Base-by-base conservation (phyloP, 2,797 vertebrate species). In the Anguilla pacifica region DNA sequence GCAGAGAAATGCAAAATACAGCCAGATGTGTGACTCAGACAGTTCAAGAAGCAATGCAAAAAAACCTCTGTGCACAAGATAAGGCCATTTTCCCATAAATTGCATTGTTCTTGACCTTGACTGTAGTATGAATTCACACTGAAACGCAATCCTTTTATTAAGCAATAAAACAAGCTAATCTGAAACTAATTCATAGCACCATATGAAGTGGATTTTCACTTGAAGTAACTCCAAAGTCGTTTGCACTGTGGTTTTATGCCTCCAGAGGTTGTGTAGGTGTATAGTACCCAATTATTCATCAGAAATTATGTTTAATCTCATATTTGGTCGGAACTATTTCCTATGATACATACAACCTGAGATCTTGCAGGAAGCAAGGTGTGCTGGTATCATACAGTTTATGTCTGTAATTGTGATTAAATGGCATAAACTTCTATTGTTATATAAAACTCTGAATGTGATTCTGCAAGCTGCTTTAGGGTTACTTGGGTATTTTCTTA, bases 1-100 rank as follows among this genome's bases (percentile, higher is more conserved):
- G 6, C 77, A 81, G 49, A 81, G 77, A 35, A 82, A 82, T 82
- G 79, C 46, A 51, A 25, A 82, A 51, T 19, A 82, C 79, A 51
- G 22, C 43, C 35, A 81, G 39, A 81, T 49, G 77, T 46, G 19
- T 43, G 74, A 77, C 31, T 17, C 74, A 77, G 5, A 43, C 74
- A 43, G 35, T 79, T 79, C 39, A 74, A 74, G 6, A 70, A 9
- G 64, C 64, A 77, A 39, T 39, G 72, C 35, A 77, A 17, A 70
- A 70, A 77, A 77, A 39, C 31, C 15, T 3, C 72, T 3, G 51
- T 9, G 46, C 79, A 11, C 6, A 49, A 82, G 79, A 43, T 77
- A 39, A 77, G 35, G 19, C 17, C 3, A 35, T 77, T 77, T 31
- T 74, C 11, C 46, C 46, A 43, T 79, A 19, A 0, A 46, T 79